Base-by-base conservation (phyloP, 2,113 vertebrate genomes). In the Tringa solitaria region DNA sequence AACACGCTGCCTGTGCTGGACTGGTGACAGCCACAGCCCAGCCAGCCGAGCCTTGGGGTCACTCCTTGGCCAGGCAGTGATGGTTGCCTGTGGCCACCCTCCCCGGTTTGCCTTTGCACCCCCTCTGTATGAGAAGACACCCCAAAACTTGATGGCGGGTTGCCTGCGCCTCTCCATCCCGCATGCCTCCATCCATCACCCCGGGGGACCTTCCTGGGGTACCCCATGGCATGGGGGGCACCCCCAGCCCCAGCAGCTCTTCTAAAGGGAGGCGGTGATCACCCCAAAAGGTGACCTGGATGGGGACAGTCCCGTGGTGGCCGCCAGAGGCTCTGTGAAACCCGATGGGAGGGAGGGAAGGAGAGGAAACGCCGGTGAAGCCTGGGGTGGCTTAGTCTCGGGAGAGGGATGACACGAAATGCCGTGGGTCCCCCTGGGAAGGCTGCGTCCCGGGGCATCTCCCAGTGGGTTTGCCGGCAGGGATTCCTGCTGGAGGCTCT, bases 31-130 rank as follows among this genome's bases (percentile, higher is more conserved):
- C 59, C 24, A 3, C 41, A 22, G 54, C 54, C 33, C 0, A 4
- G 53, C 69, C 59, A 74, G 51, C 53, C 1, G 2, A 87, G 41
- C 33, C 48, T 82, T 3, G 19, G 30, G 51, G 9, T 48, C 32
- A 8, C 54, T 39, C 54, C 43, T 57, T 0, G 1, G 39, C 41
- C 0, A 0, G 51, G 48, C 26, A 6, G 22, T 2, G n/a, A 59
- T 2, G 5, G 39, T 5, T 80, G 53, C 45, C 33, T 26, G 4
- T 53, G 33, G 4, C 5, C 18, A 15, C 12, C 21, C 22, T 22
- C 17, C 56, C 43, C 0, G 0, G 7, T 20, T 46, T 75, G 41
- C 41, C 32, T 82, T 72, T 24, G 30, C 3, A 8, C 20, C 33
- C 10, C 14, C 9, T 15, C 10, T 18, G 5, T 63, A 26, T 1